These are phyloP conservation scores for Coilia nasus DNA, from an alignment of 2,797 vertebrate species.

Conservation along the genomic window DNA sequence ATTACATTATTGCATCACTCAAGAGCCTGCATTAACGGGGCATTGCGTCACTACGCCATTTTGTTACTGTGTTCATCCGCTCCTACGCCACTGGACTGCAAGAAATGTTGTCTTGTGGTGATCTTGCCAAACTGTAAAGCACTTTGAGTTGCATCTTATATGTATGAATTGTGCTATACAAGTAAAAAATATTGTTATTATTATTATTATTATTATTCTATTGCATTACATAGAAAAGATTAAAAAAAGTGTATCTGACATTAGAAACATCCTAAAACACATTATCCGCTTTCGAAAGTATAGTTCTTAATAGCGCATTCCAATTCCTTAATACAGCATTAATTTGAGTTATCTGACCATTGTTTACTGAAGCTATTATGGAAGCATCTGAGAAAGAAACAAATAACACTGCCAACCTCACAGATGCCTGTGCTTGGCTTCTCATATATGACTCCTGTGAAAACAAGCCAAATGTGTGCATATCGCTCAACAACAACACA, in stretches of 20 bases:
- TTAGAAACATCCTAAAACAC: not conserved
- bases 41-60: too few species aligned
- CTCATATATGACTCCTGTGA: not conserved
- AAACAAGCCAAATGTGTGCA: not conserved
- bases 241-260: not conserved
- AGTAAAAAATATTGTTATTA: too few species aligned
- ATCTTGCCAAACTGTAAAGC: too few species aligned
- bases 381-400: not conserved
- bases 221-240: not conserved
- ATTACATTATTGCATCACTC: too few species aligned
- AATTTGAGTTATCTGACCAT: not conserved
- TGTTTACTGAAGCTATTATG: not conserved
- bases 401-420: not conserved
- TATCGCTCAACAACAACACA: not conserved
- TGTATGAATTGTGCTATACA: too few species aligned
- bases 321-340: not conserved
- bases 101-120: too few species aligned
- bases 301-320: not conserved
- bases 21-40: too few species aligned
- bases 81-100: too few species aligned
- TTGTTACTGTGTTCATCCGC: too few species aligned
- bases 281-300: not conserved
- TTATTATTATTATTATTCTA: too few species aligned
- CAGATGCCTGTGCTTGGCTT: not conserved
- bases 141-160: too few species aligned